Evolutionary conservation across 2,797 vertebrate species (phyloP), one percentile per base, ranked within the genome.

Genomic region (Centropyge bicolor): DNA sequence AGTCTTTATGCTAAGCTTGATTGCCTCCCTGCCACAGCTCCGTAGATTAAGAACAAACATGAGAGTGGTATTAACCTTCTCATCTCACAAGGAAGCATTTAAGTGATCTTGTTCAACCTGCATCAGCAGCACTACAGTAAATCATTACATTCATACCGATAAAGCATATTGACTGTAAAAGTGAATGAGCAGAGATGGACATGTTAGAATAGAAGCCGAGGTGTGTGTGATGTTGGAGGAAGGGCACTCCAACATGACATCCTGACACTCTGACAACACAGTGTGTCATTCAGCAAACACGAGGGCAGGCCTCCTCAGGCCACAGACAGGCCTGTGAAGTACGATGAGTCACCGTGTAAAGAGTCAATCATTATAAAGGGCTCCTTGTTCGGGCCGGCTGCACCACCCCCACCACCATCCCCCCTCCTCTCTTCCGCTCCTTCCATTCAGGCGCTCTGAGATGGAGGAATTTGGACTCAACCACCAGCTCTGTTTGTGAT

Each of bases 331-430:
- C 71, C 85, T 77, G 76, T 86, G 84, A 84, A 86, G 88, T 76
- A 52, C 65, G 20, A 80, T 93, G 91, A 92, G 81, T 93, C 91
- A 93, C 76, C 38, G 19, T 40, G 68, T 85, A 86, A 83, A 82
- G 75, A 91, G 86, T 88, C 81, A 40, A 8, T 82, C 84, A 24
- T 81, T 73, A 93, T 88, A 93, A 94, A 93, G 91, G 74, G 70
- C 86, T 89, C 82, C 90, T 93, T 94, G 92, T 94, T 85, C 83
- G n/a, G 11, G 54, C 66, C 14, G 10, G 6, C 61, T 6, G 2
- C 62, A 19, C 31, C 13, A 59, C 19, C 3, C 2, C 24, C 31
- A 10, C 40, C 2, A 3, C 4, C 3, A 3, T 8, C 2, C 12
- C 36, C 12, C 35, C 14, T 1, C 67, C 45, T 11, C 67, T 52